Evolutionary conservation across 2,113 vertebrate species (phyloP).

Genomic region (Proteles cristata): DNA sequence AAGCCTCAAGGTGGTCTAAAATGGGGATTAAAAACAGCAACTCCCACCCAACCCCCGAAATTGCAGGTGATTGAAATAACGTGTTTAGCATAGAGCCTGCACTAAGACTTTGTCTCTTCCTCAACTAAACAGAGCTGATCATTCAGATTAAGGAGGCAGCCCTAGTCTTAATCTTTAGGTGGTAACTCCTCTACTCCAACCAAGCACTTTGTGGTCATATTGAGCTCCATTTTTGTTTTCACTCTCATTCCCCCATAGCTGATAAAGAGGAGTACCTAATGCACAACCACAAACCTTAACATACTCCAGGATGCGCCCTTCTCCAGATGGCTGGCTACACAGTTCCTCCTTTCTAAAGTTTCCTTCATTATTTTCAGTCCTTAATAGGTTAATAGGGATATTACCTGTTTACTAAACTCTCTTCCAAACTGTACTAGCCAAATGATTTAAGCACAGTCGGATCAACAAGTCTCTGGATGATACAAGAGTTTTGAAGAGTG

Average conservation of each 20-base stretch:
- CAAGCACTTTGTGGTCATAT: neutral
- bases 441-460: slow-evolving; percentile 1
- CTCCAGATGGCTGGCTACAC: neutral
- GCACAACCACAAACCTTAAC: neutral
- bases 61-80: neutral
- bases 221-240: neutral
- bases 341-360: slow-evolving; percentile 40
- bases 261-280: neutral
- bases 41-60: neutral
- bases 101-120: neutral
- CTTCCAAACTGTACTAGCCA: neutral
- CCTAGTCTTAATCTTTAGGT: neutral
- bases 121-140: neutral
- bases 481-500: neutral
- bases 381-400: neutral
- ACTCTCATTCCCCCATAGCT: neutral
- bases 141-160: neutral
- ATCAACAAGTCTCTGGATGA: slow-evolving; percentile 73
- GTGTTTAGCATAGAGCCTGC: neutral
- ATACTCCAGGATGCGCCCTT: neutral
- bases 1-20: slow-evolving; percentile 27
- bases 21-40: neutral
- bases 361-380: neutral
- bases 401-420: neutral
- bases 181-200: neutral